Conservation (phyloP, 2,888 invertebrate species). For the Didymodactylos carnosus region DNA sequence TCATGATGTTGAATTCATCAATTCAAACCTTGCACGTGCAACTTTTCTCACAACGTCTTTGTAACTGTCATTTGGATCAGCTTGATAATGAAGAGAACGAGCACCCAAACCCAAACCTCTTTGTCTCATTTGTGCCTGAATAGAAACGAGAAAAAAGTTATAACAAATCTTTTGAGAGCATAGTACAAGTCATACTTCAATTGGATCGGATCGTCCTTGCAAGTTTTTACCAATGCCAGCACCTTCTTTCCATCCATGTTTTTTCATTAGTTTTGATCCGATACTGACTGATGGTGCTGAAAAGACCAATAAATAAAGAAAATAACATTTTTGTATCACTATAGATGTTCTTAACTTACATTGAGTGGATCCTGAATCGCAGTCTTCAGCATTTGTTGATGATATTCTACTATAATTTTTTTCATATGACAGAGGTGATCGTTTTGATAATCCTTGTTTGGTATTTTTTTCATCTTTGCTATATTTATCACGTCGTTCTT, state of each 20-base stretch:
- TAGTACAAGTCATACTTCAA: constrained; percentile 46
- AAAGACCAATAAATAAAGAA: not conserved
- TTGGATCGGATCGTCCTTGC: constrained; percentile 75
- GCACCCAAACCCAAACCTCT: constrained; percentile 67
- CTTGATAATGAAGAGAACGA: constrained; percentile 51
- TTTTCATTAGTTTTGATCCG: constrained; percentile 56
- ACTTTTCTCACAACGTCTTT: constrained; percentile 71
- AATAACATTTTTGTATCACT: not conserved
- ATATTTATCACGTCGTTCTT: constrained; percentile 9
- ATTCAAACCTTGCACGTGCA: constrained; percentile 67
- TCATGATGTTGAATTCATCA: constrained; percentile 39
- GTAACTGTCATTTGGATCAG: constrained; percentile 62
- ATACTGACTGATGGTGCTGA: not conserved
- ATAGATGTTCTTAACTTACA: not conserved
- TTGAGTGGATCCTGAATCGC: not conserved
- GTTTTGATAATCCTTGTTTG: not conserved
- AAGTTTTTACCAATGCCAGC: constrained; percentile 77
- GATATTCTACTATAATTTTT: not conserved
- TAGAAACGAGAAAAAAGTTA: constrained; percentile 15
- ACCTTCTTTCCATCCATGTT: constrained; percentile 98
- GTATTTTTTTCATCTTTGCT: not conserved
- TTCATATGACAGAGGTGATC: not conserved
- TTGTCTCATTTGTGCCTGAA: constrained; percentile 45
- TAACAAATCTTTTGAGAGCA: not conserved
- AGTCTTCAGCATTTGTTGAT: not conserved